Percentiles rank a stretch among this genome's conserved stretches.
These are phyloP conservation scores for Calonectris borealis DNA, from an alignment of 2,113 vertebrate species.

Conservation along the genomic window DNA sequence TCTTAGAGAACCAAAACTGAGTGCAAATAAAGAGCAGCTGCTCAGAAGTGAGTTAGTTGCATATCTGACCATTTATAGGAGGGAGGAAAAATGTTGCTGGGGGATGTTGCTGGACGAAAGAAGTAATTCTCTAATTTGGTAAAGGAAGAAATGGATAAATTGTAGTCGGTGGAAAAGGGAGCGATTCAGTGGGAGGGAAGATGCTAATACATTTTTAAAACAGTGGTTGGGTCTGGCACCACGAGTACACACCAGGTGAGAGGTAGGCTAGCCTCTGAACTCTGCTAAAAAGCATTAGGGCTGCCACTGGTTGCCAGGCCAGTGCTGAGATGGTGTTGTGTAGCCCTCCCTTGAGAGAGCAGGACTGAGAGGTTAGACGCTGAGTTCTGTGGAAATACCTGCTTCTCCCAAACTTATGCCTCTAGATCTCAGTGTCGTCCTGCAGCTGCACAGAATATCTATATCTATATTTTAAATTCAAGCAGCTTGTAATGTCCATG, in stretches of 20 bases:
- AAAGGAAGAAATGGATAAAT: neutral
- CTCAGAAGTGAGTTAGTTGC: neutral
- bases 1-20: neutral
- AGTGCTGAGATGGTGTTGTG: neutral
- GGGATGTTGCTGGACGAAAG: neutral
- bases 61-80: neutral
- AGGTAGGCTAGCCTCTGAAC: neutral
- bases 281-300: neutral
- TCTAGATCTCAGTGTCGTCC: neutral
- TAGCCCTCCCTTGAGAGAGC: neutral
- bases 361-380: neutral
- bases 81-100: neutral
- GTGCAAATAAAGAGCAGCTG: neutral
- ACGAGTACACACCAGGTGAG: neutral
- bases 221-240: neutral
- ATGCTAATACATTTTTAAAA: neutral
- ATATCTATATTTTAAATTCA: neutral
- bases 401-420: neutral
- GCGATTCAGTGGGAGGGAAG: neutral
- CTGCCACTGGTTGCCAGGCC: no score
- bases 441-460: neutral
- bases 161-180: neutral
- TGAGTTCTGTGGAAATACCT: neutral
- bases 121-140: neutral
- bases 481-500: neutral